Evolutionary conservation across 2,113 vertebrate genomes (phyloP), one percentile per base, ranked within the genome.

Genomic region (Passerina amoena): DNA sequence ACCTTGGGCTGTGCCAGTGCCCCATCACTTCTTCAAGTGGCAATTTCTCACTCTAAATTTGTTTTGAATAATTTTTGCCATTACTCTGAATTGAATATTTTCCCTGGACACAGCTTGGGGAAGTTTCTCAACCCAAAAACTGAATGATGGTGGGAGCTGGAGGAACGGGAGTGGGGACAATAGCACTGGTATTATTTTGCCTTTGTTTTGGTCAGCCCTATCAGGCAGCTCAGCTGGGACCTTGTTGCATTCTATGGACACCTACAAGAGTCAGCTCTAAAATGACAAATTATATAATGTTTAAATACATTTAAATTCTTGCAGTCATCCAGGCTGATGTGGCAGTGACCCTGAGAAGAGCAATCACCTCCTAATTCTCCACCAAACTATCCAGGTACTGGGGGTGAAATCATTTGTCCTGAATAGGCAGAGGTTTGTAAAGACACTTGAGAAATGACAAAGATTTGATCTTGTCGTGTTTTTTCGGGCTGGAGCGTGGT

Each of bases 31-130:
- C 56, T 91, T 79, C 16, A 25, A 45, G 44, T 56, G 83, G 57
- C 69, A 82, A 94, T 79, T 90, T 71, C 68, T 94, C 68, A 45
- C 57, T 68, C 61, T 94, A 93, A 92, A 92, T 97, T 93, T 60
- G 59, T 71, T 94, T 91, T 88, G 53, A 91, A 90, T 95, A 93
- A 35, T 70, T 95, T 97, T 91, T 96, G 53, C 57, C 83, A 48
- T 95, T 94, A 14, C 5, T 59, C 19, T 66, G 19, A n/a, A n/a
- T 14, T n/a, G 3, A n/a, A 10, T 51, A 21, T 60, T 82, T 82
- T 53, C 33, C 16, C n/a, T 66, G 38, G 12, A 38, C 15, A 17
- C 9, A 51, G 16, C 14, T 4, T 73, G 14, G 10, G 14, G 33
- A 45, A 37, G 23, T n/a, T 75, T 38, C 16, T 82, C 45, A 45